Evolutionary conservation across 1,140 invertebrate species (phyloP), one percentile per base, ranked within the genome.

Genomic region (Oryctes rhinoceros): DNA sequence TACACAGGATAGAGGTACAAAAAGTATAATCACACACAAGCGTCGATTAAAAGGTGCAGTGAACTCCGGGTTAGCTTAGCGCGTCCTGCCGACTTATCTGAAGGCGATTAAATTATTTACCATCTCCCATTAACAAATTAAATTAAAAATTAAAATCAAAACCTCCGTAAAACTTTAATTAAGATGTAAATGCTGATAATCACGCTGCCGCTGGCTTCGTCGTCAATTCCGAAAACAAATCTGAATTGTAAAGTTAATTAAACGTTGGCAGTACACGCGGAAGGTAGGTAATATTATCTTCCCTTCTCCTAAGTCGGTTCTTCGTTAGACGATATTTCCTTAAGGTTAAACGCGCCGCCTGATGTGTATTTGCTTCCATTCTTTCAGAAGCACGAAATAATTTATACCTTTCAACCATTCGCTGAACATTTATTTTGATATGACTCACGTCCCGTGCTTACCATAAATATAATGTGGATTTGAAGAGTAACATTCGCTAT

Each of bases 81-180:
- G 6, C 3, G 18, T 59, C n/a, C 4, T 18, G 0, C 15, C 4
- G 13, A 18, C 18, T 59, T 18, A 59, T 18, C 53, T 59, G 15
- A 6, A 59, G 53, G 53, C 13, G 53, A 59, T 59, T 18, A 59
- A 15, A 59, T 59, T 59, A 59, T 59, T 59, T 59, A 59, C 53
- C 53, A 59, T 59, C 15, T 4, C n/a, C 13, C 53, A 59, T 59
- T 59, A 59, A 59, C 53, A 59, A 59, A 59, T 59, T 59, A 59
- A 59, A 59, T 59, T 59, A 59, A 59, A 59, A 59, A 59, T 59
- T 59, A 59, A 59, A 59, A 59, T 59, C 53, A 59, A 18, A 59
- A 59, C 53, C 13, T 18, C 18, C 53, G n/a, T n/a, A 59, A 59
- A 18, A 59, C 15, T 59, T 59, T 59, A 59, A 59, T 59, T 18